Evolutionary conservation across 2,888 invertebrate species (phyloP).

Genomic region (Epinotia bilunana): DNA sequence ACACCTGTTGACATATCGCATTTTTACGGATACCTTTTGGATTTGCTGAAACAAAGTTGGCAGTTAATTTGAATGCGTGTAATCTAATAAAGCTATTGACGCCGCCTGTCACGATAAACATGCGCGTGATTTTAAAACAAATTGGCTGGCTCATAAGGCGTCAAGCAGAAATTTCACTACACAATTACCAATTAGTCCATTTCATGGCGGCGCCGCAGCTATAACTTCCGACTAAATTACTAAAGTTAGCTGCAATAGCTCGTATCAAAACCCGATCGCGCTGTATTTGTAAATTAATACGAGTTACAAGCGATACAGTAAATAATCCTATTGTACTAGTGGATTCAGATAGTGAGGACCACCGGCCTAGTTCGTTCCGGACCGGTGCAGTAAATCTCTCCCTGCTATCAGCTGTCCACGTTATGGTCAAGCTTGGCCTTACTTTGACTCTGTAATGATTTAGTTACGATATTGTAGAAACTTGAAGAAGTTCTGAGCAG

Average conservation of each 20-base stretch:
- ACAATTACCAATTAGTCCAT: slow-evolving; percentile 1
- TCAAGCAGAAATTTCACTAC: not conserved
- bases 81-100: not conserved
- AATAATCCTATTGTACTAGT: slow-evolving; percentile 8
- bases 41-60: not conserved
- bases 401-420: slow-evolving; percentile 34
- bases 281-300: slow-evolving; percentile 14
- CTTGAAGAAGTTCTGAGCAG: not conserved
- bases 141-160: not conserved
- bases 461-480: slow-evolving; percentile 14
- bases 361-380: slow-evolving; percentile 16
- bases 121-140: not conserved
- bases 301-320: slow-evolving; percentile 12
- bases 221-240: not conserved
- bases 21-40: not conserved
- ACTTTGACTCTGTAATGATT: slow-evolving; percentile 23
- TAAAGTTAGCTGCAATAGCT: not conserved
- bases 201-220: not conserved
- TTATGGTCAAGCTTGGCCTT: slow-evolving; percentile 19
- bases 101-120: not conserved
- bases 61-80: not conserved
- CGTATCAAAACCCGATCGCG: not conserved
- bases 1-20: not conserved
- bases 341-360: slow-evolving; percentile 19
- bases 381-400: slow-evolving; percentile 26